Evolutionary conservation across 1,140 invertebrate genomes (phyloP), one percentile per base, ranked within the genome.

Genomic region (Drosophila baimaii): DNA sequence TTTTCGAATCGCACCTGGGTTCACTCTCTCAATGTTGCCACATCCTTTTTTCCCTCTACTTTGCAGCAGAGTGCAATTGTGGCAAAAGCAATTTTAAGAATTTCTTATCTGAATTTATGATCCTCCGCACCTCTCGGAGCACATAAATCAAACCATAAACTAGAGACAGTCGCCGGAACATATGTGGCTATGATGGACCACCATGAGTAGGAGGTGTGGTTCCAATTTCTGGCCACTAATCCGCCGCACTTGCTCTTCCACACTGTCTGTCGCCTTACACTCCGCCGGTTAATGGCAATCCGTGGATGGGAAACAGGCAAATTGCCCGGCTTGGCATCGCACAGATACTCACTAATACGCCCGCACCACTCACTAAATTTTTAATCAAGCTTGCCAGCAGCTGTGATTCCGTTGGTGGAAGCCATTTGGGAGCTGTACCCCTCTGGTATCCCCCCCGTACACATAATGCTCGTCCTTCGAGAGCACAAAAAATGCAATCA

Each of bases 401-500:
- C 84, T 88, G 84, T 88, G 84, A 86, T 82, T 86, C 71, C 44
- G 62, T 52, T 44, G 41, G 44, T 66, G 77, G 69, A 39, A 73
- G 70, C 65, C 56, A 74, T 85, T 78, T 81, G 62, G 64, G 55
- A 59, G 55, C 23, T 35, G 37, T 21, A 29, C 27, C 49, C 10
- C 15, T 19, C 47, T 12, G 46, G 27, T 13, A 49, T 29, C 25
- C 44, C 27, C 8, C 9, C 31, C 10, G 4, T 27, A 54, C 27
- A 31, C 61, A 15, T 64, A 56, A 54, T 68, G 58, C 10, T 79
- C 64, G 44, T 59, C 77, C 70, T 79, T 62, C 37, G 81, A 27
- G 44, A 80, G 81, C 49, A 44, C 65, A 83, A 88, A 86, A 86
- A 86, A 86, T 88, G 83, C 83, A 88, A 88, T 88, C 83, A 88